Evolutionary conservation across 2,797 vertebrate genomes (phyloP), one percentile per base, ranked within the genome.

Genomic region (Mormyrus proboscirostris): DNA sequence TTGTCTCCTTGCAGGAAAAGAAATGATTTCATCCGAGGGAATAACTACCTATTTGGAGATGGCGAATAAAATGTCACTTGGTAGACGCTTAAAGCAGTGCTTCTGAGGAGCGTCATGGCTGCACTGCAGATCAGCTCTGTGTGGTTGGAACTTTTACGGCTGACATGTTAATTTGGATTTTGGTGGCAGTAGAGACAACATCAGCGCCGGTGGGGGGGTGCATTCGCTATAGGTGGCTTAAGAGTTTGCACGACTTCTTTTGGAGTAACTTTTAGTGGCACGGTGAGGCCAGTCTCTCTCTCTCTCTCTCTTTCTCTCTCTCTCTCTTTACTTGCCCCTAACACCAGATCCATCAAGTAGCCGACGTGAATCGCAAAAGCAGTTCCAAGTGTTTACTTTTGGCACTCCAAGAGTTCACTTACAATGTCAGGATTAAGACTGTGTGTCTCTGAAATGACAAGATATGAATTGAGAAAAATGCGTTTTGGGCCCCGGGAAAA

Each of bases 121-220:
- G 25, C 84, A 91, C 91, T 90, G 92, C 91, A 92, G 92, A 92
- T 93, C 93, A 92, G 88, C 50, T 88, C 89, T 93, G 91, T 94
- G 93, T 95, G 94, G 95, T 94, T 88, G 92, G 94, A 96, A 95
- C 94, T 50, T 96, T 96, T 95, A 96, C 94, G 95, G 95, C 94
- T 96, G 96, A 96, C 96, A 96, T 41, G 86, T 96, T 95, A 95
- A 96, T 93, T 93, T 93, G 92, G 92, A 91, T 92, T 91, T 91
- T 89, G 90, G 89, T 89, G 91, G 88, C 90, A 88, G 90, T 91
- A 92, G 92, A 92, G 92, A 93, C 92, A 90, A 92, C 90, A 91
- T 82, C 92, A 91, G 92, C 89, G 90, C 14, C 14, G 69, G 69
- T 41, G 69, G 69, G 69, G 92, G 91, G 88, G 84, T 90, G 90